Conservation (phyloP, 2,797 vertebrate genomes). For the Diplodus sargus region DNA sequence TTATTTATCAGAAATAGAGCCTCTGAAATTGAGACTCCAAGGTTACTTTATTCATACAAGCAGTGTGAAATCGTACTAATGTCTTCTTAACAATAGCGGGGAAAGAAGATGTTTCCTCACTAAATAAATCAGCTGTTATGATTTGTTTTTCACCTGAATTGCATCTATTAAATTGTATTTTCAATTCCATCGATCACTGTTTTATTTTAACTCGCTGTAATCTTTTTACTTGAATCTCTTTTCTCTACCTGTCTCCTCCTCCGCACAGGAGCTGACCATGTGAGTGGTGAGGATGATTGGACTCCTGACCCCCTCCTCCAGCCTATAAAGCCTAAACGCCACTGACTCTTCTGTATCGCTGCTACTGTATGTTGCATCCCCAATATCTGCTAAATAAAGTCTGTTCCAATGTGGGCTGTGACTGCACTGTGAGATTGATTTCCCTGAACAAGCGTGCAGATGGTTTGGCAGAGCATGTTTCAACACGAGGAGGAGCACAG, state of each 20-base stretch:
- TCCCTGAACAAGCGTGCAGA: not conserved
- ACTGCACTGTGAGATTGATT: constrained; percentile 27
- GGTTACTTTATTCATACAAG: not conserved
- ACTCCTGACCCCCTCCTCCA: constrained; percentile 60
- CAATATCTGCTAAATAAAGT: constrained; percentile 92
- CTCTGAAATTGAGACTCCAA: not conserved
- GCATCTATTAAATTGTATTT: not conserved
- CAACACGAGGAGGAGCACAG: not conserved
- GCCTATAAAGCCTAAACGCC: constrained; percentile 79
- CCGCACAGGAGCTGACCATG: constrained; percentile 95
- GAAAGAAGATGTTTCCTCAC: not conserved
- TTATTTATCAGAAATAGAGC: not conserved
- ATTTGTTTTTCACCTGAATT: not conserved
- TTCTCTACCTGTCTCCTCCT: constrained; percentile 15
- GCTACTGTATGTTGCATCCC: constrained; percentile 84
- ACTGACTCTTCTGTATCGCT: constrained; percentile 83
- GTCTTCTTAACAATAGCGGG: not conserved
- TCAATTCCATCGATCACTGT: not conserved
- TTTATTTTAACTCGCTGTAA: not conserved
- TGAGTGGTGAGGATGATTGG: constrained; percentile 78
- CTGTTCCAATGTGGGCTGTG: constrained; percentile 77
- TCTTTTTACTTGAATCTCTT: not conserved
- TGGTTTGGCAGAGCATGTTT: not conserved
- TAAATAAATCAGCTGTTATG: not conserved
- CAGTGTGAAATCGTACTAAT: not conserved